phyloP scores from a whole-genome alignment of 2,797 vertebrate species.

The Enteromius fasciolatus region DNA sequence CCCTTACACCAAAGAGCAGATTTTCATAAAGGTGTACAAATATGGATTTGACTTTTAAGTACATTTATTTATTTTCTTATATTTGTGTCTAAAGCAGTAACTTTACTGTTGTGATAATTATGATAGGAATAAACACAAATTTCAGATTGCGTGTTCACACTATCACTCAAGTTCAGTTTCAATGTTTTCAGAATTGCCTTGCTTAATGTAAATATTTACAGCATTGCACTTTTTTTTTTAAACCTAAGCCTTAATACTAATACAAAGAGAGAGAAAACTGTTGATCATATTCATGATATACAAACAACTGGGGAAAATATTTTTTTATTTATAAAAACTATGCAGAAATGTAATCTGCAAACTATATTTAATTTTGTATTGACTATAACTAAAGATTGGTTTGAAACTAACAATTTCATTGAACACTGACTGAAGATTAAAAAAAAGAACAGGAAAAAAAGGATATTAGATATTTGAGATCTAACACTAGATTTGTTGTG shows the following conservation, averaged over 20 bases:
- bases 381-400: not conserved
- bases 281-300: not conserved
- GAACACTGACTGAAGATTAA: not conserved
- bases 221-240: not conserved
- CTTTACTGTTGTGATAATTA: constrained; percentile 59
- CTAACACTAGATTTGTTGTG: not conserved
- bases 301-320: not conserved
- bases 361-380: not conserved
- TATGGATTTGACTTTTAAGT: constrained; percentile 67
- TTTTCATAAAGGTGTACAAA: constrained; percentile 16
- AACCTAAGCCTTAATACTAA: not conserved
- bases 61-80: constrained; percentile 59
- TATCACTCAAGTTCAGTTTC: not conserved
- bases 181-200: not conserved
- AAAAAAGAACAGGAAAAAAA: not conserved
- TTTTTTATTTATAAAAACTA: not conserved
- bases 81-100: constrained; percentile 69
- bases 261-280: not conserved
- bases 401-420: not conserved
- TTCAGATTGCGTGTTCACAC: not conserved
- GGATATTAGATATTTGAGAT: not conserved
- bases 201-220: not conserved
- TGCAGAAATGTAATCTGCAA: not conserved
- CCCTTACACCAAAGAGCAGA: constrained; percentile 64
- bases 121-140: not conserved